phyloP scores from a whole-genome alignment of 2,888 invertebrate genomes.

The Drosophila antonietae region DNA sequence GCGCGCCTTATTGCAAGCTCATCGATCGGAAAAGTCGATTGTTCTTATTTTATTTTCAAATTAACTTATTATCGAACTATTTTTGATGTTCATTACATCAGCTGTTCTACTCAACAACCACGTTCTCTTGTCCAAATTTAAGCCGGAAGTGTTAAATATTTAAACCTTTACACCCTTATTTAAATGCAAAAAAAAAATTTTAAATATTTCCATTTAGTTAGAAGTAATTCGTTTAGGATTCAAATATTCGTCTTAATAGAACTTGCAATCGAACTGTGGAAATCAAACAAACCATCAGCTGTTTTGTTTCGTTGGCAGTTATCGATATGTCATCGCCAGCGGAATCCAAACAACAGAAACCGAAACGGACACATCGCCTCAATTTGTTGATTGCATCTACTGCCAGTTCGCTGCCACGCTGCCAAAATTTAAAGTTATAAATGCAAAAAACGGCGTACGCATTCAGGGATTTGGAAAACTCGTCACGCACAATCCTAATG shows the following conservation, averaged over 20 bases:
- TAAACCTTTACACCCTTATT: background rate
- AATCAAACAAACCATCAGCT: constrained; percentile 36
- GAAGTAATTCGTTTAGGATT: constrained; percentile 4
- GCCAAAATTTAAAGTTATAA: constrained; percentile 41
- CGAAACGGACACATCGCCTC: constrained; percentile 58
- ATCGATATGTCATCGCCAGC: constrained; percentile 45
- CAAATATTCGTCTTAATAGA: background rate
- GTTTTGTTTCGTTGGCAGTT: constrained; percentile 25
- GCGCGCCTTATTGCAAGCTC: too few relatives aligned
- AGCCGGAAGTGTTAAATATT: too few relatives aligned
- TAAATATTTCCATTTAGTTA: background rate
- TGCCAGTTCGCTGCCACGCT: constrained; percentile 40
- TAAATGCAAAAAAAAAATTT: background rate
- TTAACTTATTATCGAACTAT: background rate
- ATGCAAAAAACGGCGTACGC: constrained; percentile 62
- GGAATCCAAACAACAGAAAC: constrained; percentile 36
- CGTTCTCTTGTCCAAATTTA: background rate
- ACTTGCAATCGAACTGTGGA: constrained; percentile 3
- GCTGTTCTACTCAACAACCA: background rate
- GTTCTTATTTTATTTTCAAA: background rate
- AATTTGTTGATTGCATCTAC: constrained; percentile 13
- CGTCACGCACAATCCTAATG: constrained; percentile 84
- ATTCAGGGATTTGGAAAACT: constrained; percentile 55
- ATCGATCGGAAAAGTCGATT: background rate
- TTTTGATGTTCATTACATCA: background rate